Evolutionary conservation across 1,140 invertebrate genomes (phyloP).

Genomic region (Zaprionus lachaisei): DNA sequence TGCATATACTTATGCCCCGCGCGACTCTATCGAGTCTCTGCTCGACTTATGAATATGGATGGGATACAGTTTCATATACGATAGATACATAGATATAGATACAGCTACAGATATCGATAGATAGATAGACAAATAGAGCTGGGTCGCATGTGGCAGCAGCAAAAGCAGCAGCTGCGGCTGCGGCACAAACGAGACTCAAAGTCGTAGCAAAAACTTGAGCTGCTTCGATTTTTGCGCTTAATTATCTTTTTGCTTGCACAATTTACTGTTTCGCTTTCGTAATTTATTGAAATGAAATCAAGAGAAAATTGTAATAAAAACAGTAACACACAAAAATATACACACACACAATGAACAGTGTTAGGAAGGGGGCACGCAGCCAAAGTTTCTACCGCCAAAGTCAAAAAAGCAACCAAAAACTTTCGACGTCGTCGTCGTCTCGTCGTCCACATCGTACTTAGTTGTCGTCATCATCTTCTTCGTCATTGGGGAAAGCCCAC

Average conservation of each 20-base stretch:
- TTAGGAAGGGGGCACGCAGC: not conserved
- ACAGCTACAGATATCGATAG: not conserved
- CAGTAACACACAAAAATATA: not conserved
- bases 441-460: not conserved
- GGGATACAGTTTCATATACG: conserved; percentile 40
- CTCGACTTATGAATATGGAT: conserved; percentile 66
- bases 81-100: conserved; percentile 12
- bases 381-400: conserved; percentile 31
- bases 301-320: conserved; percentile 73
- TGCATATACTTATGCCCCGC: conserved; percentile 55
- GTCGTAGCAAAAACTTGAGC: conserved; percentile 27
- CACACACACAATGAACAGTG: not conserved
- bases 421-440: not conserved
- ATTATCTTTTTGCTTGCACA: conserved; percentile 63
- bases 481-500: conserved; percentile 41
- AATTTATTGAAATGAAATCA: conserved; percentile 81
- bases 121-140: not conserved
- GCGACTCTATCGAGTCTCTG: conserved; percentile 24
- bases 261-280: conserved; percentile 70
- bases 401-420: conserved; percentile 20
- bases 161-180: conserved; percentile 38
- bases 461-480: conserved; percentile 19
- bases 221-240: conserved; percentile 44
- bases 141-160: conserved; percentile 26
- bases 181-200: conserved; percentile 47